These are phyloP conservation scores for Bicyclus anynana DNA, from an alignment of 1,140 invertebrate species.

Conservation along the genomic window DNA sequence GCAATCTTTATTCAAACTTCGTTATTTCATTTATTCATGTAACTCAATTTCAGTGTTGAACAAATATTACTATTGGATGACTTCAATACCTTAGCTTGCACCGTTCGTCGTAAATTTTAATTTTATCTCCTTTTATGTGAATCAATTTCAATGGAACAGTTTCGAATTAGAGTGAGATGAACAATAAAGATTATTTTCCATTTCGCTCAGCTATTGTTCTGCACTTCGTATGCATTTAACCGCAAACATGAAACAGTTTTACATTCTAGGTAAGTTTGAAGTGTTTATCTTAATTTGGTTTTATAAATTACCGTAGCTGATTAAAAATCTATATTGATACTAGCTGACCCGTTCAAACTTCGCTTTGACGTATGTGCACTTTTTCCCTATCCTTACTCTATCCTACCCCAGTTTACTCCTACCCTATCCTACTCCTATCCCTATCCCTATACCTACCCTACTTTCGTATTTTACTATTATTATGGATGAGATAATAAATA, in stretches of 20 bases:
- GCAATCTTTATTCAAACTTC: constrained; percentile 24
- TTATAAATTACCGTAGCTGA: too few species aligned
- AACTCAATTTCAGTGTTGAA: constrained; percentile 52
- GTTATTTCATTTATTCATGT: constrained; percentile 34
- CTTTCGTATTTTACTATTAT: too few species aligned
- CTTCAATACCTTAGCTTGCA: constrained; percentile 34
- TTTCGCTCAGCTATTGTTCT: constrained; percentile 52
- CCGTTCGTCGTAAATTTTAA: constrained; percentile 55
- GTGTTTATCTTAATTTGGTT: too few species aligned
- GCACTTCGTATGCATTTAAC: constrained; percentile 52
- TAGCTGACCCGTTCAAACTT: too few species aligned
- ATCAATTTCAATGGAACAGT: constrained; percentile 60
- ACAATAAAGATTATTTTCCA: constrained; percentile 63
- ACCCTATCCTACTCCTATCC: too few species aligned
- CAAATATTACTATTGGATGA: constrained; percentile 45
- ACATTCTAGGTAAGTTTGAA: constrained; percentile 23
- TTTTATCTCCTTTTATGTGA: constrained; percentile 56
- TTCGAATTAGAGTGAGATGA: constrained; percentile 58
- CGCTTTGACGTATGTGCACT: too few species aligned
- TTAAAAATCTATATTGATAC: too few species aligned
- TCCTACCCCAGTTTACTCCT: too few species aligned
- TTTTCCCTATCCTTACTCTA: too few species aligned
- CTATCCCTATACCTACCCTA: too few species aligned
- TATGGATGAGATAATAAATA: too few species aligned
- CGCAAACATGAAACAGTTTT: constrained; percentile 41